Base-by-base conservation (phyloP, 2,797 vertebrate species). In the Spinibarbus caldwelli region DNA sequence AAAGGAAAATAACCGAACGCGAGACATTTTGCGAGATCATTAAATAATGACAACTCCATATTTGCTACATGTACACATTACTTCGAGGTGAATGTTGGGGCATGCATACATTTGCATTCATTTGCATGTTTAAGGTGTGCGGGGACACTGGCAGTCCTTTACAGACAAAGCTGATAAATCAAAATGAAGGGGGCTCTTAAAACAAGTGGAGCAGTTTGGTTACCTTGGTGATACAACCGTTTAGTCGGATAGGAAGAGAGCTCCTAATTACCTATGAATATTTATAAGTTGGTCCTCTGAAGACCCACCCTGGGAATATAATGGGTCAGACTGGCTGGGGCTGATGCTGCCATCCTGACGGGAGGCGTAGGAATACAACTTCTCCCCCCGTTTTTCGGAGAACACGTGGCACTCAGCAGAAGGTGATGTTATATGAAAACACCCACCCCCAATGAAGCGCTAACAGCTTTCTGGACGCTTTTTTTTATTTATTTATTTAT, bases 31-130 rank as follows among this genome's bases (percentile, higher is more conserved):
- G 85, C 85, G 89, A 93, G 93, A 94, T 93, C 93, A 93, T 95
- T 94, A 93, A 93, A 92, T 89, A 91, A 92, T 90, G 88, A 91
- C 91, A 91, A 92, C 90, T 93, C 92, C 92, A 90, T 95, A 93
- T 94, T 94, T 95, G 93, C 92, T 92, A 94, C 93, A 93, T 93
- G 90, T 91, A 87, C 89, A 91, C 92, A 90, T 93, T 94, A 94
- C 90, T 93, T 92, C 89, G 94, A 94, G 94, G 94, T 94, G 93
- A 95, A 90, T 83, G 86, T 90, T 83, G 89, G 92, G 93, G 91
- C 93, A 91, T 85, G 92, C 92, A 95, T 95, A 88, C 85, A 95
- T 96, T 92, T 94, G 91, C 95, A 96, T 95, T 84, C 85, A 95
- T 96, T 95, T 92, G 90, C 94, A 95, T 95, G 86, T 90, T 90